Conservation (phyloP, 2,888 invertebrate genomes). For the Coenonympha glycerion region DNA sequence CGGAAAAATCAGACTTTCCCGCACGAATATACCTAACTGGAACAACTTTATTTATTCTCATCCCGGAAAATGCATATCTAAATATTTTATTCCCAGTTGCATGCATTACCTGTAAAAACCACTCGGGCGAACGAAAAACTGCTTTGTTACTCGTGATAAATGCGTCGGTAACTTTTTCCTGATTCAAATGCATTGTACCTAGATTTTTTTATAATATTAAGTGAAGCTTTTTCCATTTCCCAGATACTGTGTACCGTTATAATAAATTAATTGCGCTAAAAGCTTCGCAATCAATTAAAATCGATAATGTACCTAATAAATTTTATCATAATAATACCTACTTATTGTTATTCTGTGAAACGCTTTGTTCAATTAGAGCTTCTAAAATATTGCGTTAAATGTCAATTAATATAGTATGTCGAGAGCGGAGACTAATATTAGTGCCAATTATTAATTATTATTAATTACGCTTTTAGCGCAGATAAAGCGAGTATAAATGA, state of each 20-base stretch:
- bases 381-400: no score
- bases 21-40: conserved; percentile 14
- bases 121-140: conserved; percentile 20
- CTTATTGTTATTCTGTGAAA: no score
- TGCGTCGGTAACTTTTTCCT: conserved; percentile 20
- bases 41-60: conserved; percentile 15
- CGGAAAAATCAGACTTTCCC: conserved; percentile 13
- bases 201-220: conserved; percentile 1
- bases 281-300: neutral
- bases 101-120: conserved; percentile 25
- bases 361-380: no score
- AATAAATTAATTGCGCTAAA: neutral
- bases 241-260: neutral
- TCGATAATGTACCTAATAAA: neutral
- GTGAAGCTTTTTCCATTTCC: neutral
- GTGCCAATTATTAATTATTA: no score
- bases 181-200: conserved; percentile 19
- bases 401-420: no score
- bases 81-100: conserved; percentile 25
- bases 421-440: no score
- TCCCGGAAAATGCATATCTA: conserved; percentile 22
- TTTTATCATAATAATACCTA: no score
- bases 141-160: conserved; percentile 24
- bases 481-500: no score
- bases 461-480: no score